phyloP scores from a whole-genome alignment of 1,140 invertebrate species.

The Scaptomyza montana region DNA sequence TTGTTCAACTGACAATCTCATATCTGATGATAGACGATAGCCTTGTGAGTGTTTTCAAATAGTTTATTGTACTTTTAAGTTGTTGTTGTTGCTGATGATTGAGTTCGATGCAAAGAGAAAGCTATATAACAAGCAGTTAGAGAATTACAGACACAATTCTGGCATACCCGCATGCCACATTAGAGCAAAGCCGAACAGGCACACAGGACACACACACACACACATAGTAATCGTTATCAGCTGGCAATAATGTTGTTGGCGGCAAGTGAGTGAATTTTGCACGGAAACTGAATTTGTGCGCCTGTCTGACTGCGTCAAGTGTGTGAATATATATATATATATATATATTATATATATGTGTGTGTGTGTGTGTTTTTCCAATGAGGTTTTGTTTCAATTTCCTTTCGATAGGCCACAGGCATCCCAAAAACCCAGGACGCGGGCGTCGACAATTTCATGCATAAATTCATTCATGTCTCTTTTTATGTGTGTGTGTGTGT shows the following conservation, averaged over 20 bases:
- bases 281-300: constrained; percentile 67
- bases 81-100: constrained; percentile 15
- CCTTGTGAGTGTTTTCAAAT: background rate
- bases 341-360: background rate
- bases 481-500: constrained; percentile 5
- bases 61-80: constrained; percentile 1
- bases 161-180: constrained; percentile 67
- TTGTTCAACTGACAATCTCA: constrained; percentile 13
- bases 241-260: constrained; percentile 63
- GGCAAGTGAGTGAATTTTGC: constrained; percentile 55
- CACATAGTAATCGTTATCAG: constrained; percentile 59
- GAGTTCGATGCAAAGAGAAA: constrained; percentile 1
- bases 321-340: background rate
- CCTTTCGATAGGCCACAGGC: constrained; percentile 81
- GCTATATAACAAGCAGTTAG: too few species aligned
- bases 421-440: constrained; percentile 69
- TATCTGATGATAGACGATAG: constrained; percentile 12
- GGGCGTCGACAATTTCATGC: constrained; percentile 81
- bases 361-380: constrained; percentile 56
- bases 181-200: constrained; percentile 21
- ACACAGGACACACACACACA: constrained; percentile 11
- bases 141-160: constrained; percentile 35
- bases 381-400: constrained; percentile 82
- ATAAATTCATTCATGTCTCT: constrained; percentile 68
- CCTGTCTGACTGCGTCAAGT: constrained; percentile 62